Percentiles rank a stretch among this genome's conserved stretches.
These are phyloP conservation scores for Cynocephalus volans DNA, from an alignment of 2,113 vertebrate genomes.

Conservation along the genomic window DNA sequence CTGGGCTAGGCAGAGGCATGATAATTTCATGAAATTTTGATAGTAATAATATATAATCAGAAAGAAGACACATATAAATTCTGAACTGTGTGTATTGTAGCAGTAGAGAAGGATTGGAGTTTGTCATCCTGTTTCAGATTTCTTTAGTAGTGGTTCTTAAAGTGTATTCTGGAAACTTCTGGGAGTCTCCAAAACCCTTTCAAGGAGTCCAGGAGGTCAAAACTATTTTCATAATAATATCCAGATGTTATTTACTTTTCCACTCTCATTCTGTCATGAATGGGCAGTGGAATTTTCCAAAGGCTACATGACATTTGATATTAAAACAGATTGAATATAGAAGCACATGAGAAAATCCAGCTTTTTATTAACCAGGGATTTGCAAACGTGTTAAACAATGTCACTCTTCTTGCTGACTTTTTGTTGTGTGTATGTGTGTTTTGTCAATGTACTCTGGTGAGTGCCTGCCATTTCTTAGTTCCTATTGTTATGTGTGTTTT, in stretches of 20 bases:
- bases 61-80: background rate
- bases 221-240: too few species aligned
- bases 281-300: too few species aligned
- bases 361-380: background rate
- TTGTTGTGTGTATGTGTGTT: background rate
- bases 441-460: background rate
- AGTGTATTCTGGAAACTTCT: background rate
- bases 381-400: background rate
- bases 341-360: background rate
- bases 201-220: too few species aligned
- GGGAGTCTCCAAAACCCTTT: too few species aligned
- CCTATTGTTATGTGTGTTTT: constrained; percentile 21
- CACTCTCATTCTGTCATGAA: too few species aligned
- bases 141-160: background rate
- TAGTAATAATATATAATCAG: background rate
- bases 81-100: background rate
- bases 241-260: too few species aligned
- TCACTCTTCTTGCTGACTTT: background rate
- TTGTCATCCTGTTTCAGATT: background rate
- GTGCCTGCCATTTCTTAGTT: constrained; percentile 39
- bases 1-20: background rate
- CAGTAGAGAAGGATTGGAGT: background rate
- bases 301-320: too few species aligned
- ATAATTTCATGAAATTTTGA: background rate
- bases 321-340: too few species aligned